These are phyloP conservation scores for Lagopus muta DNA, from an alignment of 2,113 vertebrate species.

Conservation along the genomic window DNA sequence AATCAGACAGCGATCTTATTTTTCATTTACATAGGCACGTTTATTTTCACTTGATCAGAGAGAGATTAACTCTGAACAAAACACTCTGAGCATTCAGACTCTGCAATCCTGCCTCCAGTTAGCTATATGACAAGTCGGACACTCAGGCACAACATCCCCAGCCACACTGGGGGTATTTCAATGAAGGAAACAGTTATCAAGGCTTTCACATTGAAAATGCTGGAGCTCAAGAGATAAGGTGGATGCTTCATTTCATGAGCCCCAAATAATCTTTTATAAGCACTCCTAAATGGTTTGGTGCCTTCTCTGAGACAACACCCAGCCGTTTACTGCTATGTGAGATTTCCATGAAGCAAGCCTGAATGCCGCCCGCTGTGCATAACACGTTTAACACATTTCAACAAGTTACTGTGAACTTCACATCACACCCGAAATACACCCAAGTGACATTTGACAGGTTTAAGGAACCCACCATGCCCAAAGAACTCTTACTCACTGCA, in stretches of 20 bases:
- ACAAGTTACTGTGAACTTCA: slow-evolving; percentile 37
- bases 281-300: neutral
- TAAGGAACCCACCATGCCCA: neutral
- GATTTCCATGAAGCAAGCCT: slow-evolving; percentile 22
- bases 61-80: neutral
- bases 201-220: neutral
- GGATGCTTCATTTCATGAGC: neutral
- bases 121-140: neutral
- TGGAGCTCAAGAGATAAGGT: neutral
- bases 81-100: neutral
- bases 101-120: neutral
- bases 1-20: neutral
- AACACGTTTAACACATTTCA: slow-evolving; percentile 40
- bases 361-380: neutral
- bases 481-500: neutral
- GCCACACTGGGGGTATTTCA: neutral
- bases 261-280: slow-evolving; percentile 43
- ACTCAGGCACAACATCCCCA: neutral
- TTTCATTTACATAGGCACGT: neutral
- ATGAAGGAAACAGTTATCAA: neutral
- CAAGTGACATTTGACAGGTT: neutral
- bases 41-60: neutral
- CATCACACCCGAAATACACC: neutral
- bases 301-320: neutral
- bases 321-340: slow-evolving; percentile 19